Conservation (phyloP, 2,888 invertebrate species). For the Drosophila ustulata region DNA sequence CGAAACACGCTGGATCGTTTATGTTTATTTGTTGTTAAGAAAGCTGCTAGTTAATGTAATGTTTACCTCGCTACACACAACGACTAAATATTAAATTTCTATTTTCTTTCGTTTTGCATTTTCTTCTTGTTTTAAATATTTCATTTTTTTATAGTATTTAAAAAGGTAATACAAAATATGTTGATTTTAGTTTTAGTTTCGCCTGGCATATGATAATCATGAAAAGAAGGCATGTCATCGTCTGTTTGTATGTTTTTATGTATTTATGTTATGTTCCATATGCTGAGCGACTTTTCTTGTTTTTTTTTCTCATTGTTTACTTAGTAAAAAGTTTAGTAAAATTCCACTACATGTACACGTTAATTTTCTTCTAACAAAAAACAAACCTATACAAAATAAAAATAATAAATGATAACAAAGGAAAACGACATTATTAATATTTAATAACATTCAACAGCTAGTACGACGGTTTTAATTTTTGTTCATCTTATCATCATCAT, state of each 20-base stretch:
- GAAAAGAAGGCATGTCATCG: slow-evolving; percentile 45
- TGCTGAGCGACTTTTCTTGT: slow-evolving; percentile 12
- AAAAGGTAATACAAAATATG: slow-evolving; percentile 76
- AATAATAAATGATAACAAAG: slow-evolving; percentile 1
- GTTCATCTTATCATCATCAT: background rate
- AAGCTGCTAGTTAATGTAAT: slow-evolving; percentile 40
- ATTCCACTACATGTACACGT: slow-evolving; percentile 48
- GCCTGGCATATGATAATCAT: slow-evolving; percentile 31
- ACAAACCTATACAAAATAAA: slow-evolving; percentile 1
- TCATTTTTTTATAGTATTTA: slow-evolving; percentile 37
- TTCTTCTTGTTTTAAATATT: background rate
- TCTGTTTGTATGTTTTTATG: slow-evolving; percentile 23
- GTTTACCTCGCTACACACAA: slow-evolving; percentile 38
- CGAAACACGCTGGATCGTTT: slow-evolving; percentile 6
- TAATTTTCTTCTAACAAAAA: slow-evolving; percentile 32
- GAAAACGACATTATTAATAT: slow-evolving; percentile 12
- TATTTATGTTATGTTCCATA: slow-evolving; percentile 25
- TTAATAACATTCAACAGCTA: slow-evolving; percentile 59
- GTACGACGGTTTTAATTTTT: slow-evolving; percentile 46
- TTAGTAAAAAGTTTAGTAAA: slow-evolving; percentile 49
- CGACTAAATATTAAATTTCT: slow-evolving; percentile 35
- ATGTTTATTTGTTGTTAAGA: slow-evolving; percentile 15
- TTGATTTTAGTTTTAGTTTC: slow-evolving; percentile 47
- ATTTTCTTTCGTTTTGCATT: slow-evolving; percentile 6
- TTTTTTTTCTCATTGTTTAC: slow-evolving; percentile 22